Conservation (phyloP, 1,140 invertebrate genomes). For the Bombus soroeensis region DNA sequence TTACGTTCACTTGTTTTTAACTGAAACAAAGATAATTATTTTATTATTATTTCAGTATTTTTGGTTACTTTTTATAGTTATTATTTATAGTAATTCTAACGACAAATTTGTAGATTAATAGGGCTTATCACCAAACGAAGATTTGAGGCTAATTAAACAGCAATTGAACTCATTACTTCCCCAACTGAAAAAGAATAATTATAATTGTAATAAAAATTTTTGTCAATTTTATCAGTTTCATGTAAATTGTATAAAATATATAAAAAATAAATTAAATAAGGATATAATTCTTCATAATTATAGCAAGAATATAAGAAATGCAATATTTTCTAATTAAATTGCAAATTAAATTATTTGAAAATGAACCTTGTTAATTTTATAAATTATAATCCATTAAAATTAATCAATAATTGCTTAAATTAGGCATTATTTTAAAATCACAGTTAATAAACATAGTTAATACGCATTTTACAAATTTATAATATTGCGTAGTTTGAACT, state of each 20-base stretch:
- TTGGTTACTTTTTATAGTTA: not conserved
- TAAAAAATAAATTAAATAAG: not conserved
- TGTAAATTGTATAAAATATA: not conserved
- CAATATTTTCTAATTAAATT: not conserved
- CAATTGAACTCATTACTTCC: not conserved
- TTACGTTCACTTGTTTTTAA: not conserved
- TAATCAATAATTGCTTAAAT: not conserved
- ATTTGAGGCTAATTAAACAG: not conserved
- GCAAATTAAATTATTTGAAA: not conserved
- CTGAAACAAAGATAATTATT: not conserved
- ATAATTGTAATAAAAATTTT: not conserved
- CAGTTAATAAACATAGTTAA: not conserved
- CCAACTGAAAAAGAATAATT: not conserved
- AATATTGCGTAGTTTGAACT: not conserved
- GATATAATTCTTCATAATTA: not conserved
- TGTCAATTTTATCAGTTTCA: not conserved
- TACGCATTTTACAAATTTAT: not conserved
- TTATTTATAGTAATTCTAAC: not conserved
- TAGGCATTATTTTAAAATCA: not conserved
- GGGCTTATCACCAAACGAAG: not conserved
- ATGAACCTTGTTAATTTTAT: not conserved
- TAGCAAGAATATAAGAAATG: too few relatives aligned
- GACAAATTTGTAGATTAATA: not conserved
- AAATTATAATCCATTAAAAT: not conserved
- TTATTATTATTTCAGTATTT: too few relatives aligned